Conservation (phyloP, 2,113 vertebrate genomes). For the Rhegmatorhina hoffmannsi region DNA sequence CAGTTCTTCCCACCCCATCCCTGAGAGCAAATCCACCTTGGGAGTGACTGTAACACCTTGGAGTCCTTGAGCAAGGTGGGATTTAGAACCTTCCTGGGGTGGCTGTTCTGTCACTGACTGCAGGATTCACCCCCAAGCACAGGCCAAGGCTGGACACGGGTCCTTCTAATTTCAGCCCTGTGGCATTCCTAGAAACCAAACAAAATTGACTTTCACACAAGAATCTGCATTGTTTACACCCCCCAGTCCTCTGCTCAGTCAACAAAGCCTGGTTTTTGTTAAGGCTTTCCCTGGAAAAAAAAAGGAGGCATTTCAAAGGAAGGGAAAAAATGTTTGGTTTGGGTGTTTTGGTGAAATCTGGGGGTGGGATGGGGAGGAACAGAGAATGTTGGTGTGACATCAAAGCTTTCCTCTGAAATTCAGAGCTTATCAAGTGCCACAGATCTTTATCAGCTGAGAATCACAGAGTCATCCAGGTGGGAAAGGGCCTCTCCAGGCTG, state of each 20-base stretch:
- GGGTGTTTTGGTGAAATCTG: background rate
- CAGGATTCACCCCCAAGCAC: background rate
- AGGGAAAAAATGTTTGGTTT: constrained; percentile 19
- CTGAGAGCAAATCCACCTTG: background rate
- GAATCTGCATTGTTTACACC: constrained; percentile 45
- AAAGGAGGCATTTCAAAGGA: background rate
- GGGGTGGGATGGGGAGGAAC: background rate
- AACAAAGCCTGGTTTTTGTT: constrained; percentile 1
- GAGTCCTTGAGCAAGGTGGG: background rate
- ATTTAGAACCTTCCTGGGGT: background rate
- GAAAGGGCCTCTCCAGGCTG: background rate
- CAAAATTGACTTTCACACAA: constrained; percentile 24
- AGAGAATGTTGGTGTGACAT: background rate
- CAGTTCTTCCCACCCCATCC: background rate
- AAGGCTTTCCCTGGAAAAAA: background rate
- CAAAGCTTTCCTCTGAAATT: background rate
- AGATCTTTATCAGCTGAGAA: background rate
- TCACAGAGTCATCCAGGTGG: background rate
- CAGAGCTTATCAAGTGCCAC: background rate
- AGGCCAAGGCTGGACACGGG: background rate
- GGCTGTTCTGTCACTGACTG: background rate
- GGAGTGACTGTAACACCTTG: background rate
- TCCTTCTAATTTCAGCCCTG: constrained; percentile 5
- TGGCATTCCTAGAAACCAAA: constrained; percentile 38
- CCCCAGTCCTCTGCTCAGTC: background rate